Base-by-base conservation (phyloP, 2,888 invertebrate genomes). In the Opisthograptis luteolata region DNA sequence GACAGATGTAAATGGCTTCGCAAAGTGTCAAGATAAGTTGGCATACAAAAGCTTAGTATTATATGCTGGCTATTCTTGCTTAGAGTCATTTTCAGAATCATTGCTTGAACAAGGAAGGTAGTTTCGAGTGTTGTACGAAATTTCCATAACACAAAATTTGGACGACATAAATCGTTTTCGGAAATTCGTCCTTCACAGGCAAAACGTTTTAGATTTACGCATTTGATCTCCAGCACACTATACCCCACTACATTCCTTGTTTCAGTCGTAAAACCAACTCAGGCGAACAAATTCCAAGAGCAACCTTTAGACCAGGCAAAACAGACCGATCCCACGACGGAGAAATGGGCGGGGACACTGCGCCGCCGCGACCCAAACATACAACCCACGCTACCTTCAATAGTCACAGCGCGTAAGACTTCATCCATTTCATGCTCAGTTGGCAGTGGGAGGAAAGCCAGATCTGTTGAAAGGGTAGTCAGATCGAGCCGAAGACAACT, bases 331-430 rank as follows among this genome's bases (percentile, higher is more conserved):
- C 90, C 87, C 0, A 87, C 87, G 0, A 92, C 92, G 52, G 94
- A 94, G 62, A 92, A 93, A 69, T 94, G 94, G 94, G 93, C 93
- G n/a, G 93, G 93, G 0, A 93, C 94, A 4, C 76, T 94, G 8
- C 83, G 94, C 3, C 91, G 92, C 53, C 85, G 94, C 41, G 93
- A 94, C 75, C 93, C 94, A 0, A 92, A 94, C 62, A 79, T 94
- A 9, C 93, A 94, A 65, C 93, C 93, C 0, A 92, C 93, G 1
- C 70, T 94, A 58, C 94, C 94, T 12, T 92, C 93, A 0, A 94
- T 94, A 47, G 20, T 28, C 3, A 87, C 91, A 53, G 62, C 82
- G 4, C 73, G 86, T 53, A 89, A 89, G 62, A 63, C 79, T 8
- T 82, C 94, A 19, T 92, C 93, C 0, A 92, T 93, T 10, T 88